Evolutionary conservation across 2,888 invertebrate species (phyloP).

Genomic region (Neoscelio sp.): DNA sequence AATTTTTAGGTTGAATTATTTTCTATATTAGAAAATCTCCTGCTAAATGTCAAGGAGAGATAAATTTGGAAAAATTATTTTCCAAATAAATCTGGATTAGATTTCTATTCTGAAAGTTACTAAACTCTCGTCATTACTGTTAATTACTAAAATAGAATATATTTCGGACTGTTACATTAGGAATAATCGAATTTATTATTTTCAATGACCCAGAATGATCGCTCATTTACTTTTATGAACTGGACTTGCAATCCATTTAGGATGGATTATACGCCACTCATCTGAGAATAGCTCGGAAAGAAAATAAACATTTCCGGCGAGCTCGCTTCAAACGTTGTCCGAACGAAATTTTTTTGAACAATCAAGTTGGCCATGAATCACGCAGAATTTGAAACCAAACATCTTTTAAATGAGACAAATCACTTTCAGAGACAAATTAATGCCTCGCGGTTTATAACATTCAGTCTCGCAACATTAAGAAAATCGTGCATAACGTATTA

Average conservation of each 20-base stretch:
- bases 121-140: too few species aligned
- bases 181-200: background rate
- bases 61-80: too few species aligned
- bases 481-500: background rate
- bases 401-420: constrained; percentile 10
- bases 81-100: too few species aligned
- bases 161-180: background rate
- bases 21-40: too few species aligned
- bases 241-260: background rate
- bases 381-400: constrained; percentile 2
- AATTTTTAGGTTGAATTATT: constrained; percentile 11
- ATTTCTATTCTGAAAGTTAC: too few species aligned
- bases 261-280: constrained; percentile 19
- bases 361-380: constrained; percentile 6
- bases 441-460: background rate
- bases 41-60: constrained; percentile 16
- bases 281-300: constrained; percentile 38
- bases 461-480: too few species aligned
- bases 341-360: background rate
- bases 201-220: background rate
- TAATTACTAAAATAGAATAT: too few species aligned
- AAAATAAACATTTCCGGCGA: constrained; percentile 25
- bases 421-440: constrained; percentile 7
- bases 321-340: constrained; percentile 2
- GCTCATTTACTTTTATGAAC: constrained; percentile 10